Evolutionary conservation across 2,888 invertebrate species (phyloP).

Genomic region (Oxycera nigricornis): DNA sequence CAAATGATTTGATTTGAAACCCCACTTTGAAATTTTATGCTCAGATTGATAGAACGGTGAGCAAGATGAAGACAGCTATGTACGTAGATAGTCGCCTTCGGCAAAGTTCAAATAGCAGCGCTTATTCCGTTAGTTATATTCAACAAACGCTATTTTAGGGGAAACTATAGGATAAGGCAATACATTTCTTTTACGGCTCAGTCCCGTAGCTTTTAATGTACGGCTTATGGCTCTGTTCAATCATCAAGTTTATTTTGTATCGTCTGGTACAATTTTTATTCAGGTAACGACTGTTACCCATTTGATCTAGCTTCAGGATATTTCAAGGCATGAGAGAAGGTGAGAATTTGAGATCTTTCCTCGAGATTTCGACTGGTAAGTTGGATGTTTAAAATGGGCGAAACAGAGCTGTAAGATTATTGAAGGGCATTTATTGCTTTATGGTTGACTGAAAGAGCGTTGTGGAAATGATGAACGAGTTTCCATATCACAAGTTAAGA

Average conservation of each 20-base stretch:
- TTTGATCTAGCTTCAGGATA: constrained; percentile 20
- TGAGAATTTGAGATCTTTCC: not conserved
- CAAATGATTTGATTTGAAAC: constrained; percentile 43
- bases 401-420: constrained; percentile 36
- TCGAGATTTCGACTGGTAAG: not conserved
- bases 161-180: constrained; percentile 3
- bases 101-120: not conserved
- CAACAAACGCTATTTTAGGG: not conserved
- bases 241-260: constrained; percentile 7
- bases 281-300: constrained; percentile 35
- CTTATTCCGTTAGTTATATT: constrained; percentile 7
- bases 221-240: constrained; percentile 9
- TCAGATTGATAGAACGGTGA: constrained; percentile 33
- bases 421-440: constrained; percentile 35
- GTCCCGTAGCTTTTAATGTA: not conserved
- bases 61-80: constrained; percentile 17
- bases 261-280: constrained; percentile 34
- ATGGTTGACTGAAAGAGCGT: constrained; percentile 28
- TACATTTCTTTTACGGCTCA: constrained; percentile 12
- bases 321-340: not conserved
- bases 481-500: no score
- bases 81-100: not conserved
- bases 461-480: no score
- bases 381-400: constrained; percentile 27
- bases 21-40: constrained; percentile 33